phyloP scores from a whole-genome alignment of 2,797 vertebrate genomes.

The Scolopax rusticola region DNA sequence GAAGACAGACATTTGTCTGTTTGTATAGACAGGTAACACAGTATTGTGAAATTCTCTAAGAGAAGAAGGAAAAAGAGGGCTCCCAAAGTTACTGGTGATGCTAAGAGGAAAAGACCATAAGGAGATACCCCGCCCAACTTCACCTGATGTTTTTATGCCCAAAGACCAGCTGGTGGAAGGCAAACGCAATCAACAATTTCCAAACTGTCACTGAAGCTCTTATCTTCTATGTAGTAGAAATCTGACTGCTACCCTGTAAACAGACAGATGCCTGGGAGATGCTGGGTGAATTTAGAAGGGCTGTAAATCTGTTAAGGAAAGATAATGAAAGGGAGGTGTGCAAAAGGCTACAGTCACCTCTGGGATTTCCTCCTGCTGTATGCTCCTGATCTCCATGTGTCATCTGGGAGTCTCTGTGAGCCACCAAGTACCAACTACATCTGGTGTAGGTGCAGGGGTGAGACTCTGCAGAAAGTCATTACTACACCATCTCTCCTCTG shows the following conservation, averaged over 20 bases:
- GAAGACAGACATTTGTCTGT: background rate
- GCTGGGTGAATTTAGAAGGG: background rate
- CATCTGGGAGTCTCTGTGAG: background rate
- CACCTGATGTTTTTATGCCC: background rate
- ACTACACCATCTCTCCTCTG: background rate
- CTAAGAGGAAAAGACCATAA: background rate
- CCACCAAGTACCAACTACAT: background rate
- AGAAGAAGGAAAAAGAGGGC: background rate
- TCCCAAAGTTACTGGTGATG: background rate
- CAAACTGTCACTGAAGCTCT: background rate
- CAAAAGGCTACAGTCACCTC: background rate
- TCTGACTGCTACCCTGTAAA: background rate
- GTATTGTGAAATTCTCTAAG: background rate
- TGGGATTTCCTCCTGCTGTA: background rate
- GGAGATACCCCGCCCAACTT: background rate
- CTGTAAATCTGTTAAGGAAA: background rate
- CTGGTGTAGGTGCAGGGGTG: background rate
- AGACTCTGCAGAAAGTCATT: background rate
- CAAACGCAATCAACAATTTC: background rate
- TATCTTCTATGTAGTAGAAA: background rate
- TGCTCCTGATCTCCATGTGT: background rate
- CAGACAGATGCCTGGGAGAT: background rate
- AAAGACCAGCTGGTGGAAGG: background rate
- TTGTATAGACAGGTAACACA: background rate
- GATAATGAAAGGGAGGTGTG: background rate